These are phyloP conservation scores for Petrolisthes cinctipes DNA, from an alignment of 2,888 invertebrate genomes.

Conservation along the genomic window DNA sequence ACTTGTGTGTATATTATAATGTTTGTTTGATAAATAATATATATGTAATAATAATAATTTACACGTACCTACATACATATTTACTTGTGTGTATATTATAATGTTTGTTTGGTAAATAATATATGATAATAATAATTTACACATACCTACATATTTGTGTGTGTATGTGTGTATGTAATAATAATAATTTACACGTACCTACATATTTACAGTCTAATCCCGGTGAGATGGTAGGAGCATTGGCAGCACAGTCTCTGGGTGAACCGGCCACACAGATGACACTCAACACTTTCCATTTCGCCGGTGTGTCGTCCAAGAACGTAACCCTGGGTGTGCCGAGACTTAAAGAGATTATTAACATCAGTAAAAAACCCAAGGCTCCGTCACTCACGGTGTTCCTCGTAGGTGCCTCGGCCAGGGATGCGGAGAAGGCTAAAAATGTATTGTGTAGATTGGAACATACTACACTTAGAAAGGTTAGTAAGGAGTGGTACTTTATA, in stretches of 20 bases:
- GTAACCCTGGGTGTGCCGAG: conserved; percentile 98
- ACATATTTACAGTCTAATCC: conserved; percentile 78
- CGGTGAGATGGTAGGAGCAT: conserved; percentile 99
- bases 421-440: conserved; percentile 99
- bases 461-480: conserved; percentile 92
- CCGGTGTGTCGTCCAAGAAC: conserved; percentile 99
- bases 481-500: too few relatives aligned
- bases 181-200: too few relatives aligned
- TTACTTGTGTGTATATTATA: too few relatives aligned
- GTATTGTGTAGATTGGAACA: conserved; percentile 97
- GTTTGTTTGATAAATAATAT: too few relatives aligned
- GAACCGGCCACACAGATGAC: conserved; percentile 99
- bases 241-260: conserved; percentile 98
- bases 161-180: too few relatives aligned
- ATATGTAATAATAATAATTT: too few relatives aligned
- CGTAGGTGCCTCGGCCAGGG: conserved; percentile 96
- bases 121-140: too few relatives aligned
- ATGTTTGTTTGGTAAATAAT: too few relatives aligned
- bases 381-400: conserved; percentile 98
- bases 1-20: too few relatives aligned
- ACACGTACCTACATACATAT: too few relatives aligned
- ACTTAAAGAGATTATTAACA: conserved; percentile 84
- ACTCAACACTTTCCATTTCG: conserved; percentile 99
- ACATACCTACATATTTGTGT: too few relatives aligned
- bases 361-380: conserved; percentile 98